phyloP scores from a whole-genome alignment of 2,113 vertebrate genomes.

The Dissostichus mawsoni region DNA sequence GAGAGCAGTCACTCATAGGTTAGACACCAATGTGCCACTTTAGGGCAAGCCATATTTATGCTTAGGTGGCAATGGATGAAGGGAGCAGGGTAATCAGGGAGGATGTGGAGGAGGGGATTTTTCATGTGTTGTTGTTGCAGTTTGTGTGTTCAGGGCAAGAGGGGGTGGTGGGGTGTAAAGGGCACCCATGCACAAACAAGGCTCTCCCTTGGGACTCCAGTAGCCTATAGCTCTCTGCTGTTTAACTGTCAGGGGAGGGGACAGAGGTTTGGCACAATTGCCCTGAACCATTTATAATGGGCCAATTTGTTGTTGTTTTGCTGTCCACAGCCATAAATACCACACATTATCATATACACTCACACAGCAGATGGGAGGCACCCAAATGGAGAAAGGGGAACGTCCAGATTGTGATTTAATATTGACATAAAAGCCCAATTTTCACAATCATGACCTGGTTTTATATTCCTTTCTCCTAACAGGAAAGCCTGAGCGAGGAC shows the following conservation, averaged over 20 bases:
- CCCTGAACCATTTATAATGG: conserved; percentile 80
- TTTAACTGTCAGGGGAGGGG: conserved; percentile 72
- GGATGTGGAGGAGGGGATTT: conserved; percentile 73
- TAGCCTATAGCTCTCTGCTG: conserved; percentile 71
- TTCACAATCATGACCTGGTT: conserved; percentile 43
- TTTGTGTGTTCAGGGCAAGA: conserved; percentile 60
- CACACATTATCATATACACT: conserved; percentile 64
- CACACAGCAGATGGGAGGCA: conserved; percentile 70
- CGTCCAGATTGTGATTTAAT: conserved; percentile 62
- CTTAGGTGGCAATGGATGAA: conserved; percentile 61
- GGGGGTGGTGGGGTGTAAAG: conserved; percentile 56
- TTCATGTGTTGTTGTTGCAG: conserved; percentile 62
- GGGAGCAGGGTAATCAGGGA: conserved; percentile 61
- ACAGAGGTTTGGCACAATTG: conserved; percentile 67
- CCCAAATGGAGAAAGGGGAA: conserved; percentile 51
- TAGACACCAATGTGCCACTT: conserved; percentile 55
- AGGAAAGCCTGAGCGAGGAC: conserved; percentile 92
- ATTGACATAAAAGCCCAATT: conserved; percentile 59
- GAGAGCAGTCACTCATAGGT: conserved; percentile 36
- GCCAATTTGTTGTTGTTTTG: conserved; percentile 82
- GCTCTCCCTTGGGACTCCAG: conserved; percentile 65
- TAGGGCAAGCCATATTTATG: conserved; percentile 63
- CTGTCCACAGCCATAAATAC: conserved; percentile 73
- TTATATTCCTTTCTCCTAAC: conserved; percentile 34
- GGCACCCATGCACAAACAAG: conserved; percentile 79